Evolutionary conservation across 1,140 invertebrate species (phyloP).

Genomic region (Drosophila pandora): DNA sequence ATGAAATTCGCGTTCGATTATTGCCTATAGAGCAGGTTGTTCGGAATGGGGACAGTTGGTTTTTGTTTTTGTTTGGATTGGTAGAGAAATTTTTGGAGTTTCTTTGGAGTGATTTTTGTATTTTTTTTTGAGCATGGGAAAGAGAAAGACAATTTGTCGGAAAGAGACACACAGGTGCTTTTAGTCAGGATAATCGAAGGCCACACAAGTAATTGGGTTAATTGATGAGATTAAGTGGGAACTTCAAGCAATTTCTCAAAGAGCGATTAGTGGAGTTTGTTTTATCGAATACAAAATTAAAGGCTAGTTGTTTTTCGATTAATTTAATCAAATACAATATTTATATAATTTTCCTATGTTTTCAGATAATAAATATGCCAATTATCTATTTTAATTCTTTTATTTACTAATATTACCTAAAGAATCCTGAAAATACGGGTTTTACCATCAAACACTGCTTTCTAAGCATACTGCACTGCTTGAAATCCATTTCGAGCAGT

Average conservation of each 20-base stretch:
- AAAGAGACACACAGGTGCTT: slow-evolving; percentile 47
- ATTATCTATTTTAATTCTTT: too few species aligned
- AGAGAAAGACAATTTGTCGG: slow-evolving; percentile 45
- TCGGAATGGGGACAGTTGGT: slow-evolving; percentile 54
- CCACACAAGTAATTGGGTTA: slow-evolving; percentile 32
- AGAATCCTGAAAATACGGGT: background rate
- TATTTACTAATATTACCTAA: too few species aligned
- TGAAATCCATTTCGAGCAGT: background rate
- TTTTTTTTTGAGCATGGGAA: slow-evolving; percentile 36
- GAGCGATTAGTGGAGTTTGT: background rate
- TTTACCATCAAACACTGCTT: background rate
- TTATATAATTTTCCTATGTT: background rate
- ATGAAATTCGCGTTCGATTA: slow-evolving; percentile 83
- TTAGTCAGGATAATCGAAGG: slow-evolving; percentile 46
- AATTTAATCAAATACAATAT: background rate
- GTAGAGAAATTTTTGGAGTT: slow-evolving; percentile 36
- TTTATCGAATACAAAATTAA: background rate
- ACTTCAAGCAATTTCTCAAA: background rate
- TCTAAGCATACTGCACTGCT: background rate
- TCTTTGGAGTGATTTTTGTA: slow-evolving; percentile 40
- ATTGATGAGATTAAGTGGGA: slow-evolving; percentile 24
- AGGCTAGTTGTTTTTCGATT: background rate
- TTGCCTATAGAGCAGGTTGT: slow-evolving; percentile 68
- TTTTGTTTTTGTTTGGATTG: slow-evolving; percentile 36
- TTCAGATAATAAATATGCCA: background rate